These are phyloP conservation scores for Lordiphosa mommai DNA, from an alignment of 1,140 invertebrate species.

Conservation along the genomic window DNA sequence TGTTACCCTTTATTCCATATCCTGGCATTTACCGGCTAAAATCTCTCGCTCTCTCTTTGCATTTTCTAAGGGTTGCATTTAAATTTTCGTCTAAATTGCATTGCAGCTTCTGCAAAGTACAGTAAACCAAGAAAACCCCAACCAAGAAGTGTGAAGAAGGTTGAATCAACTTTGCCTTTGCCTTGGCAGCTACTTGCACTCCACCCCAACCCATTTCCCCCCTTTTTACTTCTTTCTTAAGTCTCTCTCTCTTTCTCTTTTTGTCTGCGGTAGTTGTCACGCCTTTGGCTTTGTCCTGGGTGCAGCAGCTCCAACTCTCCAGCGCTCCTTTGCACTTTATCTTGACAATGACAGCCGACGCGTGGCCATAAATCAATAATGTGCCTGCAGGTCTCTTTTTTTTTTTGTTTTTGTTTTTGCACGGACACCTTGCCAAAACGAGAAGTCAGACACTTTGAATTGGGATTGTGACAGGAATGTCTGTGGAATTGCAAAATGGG, in stretches of 20 bases:
- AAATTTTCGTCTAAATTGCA: constrained; percentile 1
- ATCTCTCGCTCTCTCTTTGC: constrained; percentile 5
- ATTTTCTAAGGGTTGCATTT: constrained; percentile 5
- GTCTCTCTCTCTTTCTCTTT: neutral
- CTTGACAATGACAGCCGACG: constrained; percentile 58
- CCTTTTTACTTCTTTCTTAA: neutral
- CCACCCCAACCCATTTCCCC: neutral
- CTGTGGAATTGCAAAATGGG: neutral
- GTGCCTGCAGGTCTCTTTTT: constrained; percentile 22
- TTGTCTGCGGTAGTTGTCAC: constrained; percentile 44
- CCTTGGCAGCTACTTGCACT: no score
- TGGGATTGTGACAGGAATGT: constrained; percentile 35
- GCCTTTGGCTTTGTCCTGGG: constrained; percentile 26
- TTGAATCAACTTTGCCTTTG: constrained; percentile 15
- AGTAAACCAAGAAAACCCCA: constrained; percentile 6
- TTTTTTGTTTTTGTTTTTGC: neutral
- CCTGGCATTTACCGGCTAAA: constrained; percentile 40
- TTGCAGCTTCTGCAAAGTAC: constrained; percentile 13
- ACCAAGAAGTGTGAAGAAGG: neutral
- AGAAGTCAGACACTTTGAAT: neutral
- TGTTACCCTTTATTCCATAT: no score
- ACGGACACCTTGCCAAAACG: constrained; percentile 17
- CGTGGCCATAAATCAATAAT: constrained; percentile 66
- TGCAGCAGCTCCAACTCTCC: constrained; percentile 22
- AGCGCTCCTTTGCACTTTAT: constrained; percentile 24